Percentiles rank a stretch among this genome's conserved stretches.
Conservation (phyloP, 2,888 invertebrate species). For the Reticulitermes lucifugus region DNA sequence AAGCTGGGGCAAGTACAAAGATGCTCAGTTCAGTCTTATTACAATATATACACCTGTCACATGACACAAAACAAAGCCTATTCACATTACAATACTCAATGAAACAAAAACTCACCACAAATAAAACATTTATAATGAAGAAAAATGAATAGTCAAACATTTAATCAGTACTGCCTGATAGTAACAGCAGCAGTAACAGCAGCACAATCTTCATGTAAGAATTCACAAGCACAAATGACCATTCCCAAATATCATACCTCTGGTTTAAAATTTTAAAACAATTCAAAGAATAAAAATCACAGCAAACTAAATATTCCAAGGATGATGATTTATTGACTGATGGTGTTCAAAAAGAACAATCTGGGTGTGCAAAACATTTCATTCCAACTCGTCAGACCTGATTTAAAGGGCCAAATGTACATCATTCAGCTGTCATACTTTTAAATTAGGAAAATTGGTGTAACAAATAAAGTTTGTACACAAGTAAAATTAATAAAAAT, state of each 20-base stretch:
- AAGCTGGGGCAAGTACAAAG: background rate
- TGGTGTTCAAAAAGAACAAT: background rate
- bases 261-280: background rate
- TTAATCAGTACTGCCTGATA: background rate
- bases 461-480: background rate
- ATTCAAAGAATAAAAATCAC: background rate
- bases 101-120: background rate
- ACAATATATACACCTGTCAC: background rate
- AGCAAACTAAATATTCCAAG: background rate
- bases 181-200: background rate
- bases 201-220: background rate
- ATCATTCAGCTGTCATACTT: background rate
- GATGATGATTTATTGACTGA: background rate
- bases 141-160: background rate
- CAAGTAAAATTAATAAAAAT: background rate
- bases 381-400: background rate
- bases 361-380: background rate
- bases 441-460: background rate
- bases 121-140: background rate
- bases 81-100: background rate
- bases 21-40: conserved; percentile 14
- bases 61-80: background rate
- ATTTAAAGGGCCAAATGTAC: background rate
- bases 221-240: conserved; percentile 3
- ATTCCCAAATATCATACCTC: background rate